Base-by-base conservation (phyloP, 2,797 vertebrate genomes). In the Periparus ater region DNA sequence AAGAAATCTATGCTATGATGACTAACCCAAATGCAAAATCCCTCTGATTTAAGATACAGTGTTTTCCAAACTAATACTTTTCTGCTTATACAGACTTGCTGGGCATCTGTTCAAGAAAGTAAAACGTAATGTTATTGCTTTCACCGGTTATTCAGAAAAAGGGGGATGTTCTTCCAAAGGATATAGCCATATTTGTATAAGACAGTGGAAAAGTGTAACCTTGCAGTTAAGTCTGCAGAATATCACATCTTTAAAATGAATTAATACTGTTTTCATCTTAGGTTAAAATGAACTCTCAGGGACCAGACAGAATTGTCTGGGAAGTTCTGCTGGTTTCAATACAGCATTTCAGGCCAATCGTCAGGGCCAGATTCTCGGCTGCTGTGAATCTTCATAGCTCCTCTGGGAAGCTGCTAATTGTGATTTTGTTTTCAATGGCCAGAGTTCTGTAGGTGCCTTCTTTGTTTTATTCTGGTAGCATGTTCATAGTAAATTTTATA, bases 401-500 rank as follows among this genome's bases (percentile, higher is more conserved):
- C 76, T 86, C 48, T 5, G 60, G 89, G 91, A 94, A 78, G 55
- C 50, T 38, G 11, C 22, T 92, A 89, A 86, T 94, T 84, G 75
- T 83, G 93, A 47, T 81, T 83, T 79, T 92, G 76, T 89, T 95
- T 91, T 89, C 79, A 68, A 21, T 84, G 67, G 90, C 71, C 61
- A 53, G 77, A 81, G 62, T 68, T 84, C 65, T 89, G 54, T 87
- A 75, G 61, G 76, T n/a, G 7, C 66, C 13, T 29, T 53, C 74
- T 93, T 92, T 89, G 48, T 92, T 87, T 87, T 71, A 50, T 77
- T 89, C 72, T 88, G 88, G 60, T 91, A 89, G 79, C 66, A n/a
- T 42, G 57, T 70, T 88, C 82, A 13, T 58, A 70, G 60, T 60
- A 57, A 81, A 77, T 79, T 91, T 94, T 95, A 81, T 82, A 86